Percentiles rank a stretch among this genome's conserved stretches.
These are phyloP conservation scores for Nothocercus nigrocapillus DNA, from an alignment of 2,113 vertebrate genomes.

Conservation along the genomic window DNA sequence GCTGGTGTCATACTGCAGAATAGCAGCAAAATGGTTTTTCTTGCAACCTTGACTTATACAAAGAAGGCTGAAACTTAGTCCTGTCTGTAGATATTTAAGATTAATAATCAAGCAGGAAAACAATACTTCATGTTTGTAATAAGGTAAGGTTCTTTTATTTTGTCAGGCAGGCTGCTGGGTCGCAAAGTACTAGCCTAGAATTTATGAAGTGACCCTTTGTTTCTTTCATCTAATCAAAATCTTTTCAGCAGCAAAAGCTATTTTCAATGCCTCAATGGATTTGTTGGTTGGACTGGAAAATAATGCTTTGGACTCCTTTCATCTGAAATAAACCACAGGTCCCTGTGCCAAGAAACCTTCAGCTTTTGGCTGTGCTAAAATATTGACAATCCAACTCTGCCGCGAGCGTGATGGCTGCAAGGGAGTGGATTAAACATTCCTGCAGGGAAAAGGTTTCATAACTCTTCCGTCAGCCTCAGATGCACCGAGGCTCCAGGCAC, in stretches of 20 bases:
- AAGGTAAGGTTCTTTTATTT: background rate
- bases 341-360: conserved; percentile 29
- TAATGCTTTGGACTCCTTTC: conserved; percentile 56
- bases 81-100: background rate
- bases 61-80: background rate
- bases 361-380: background rate
- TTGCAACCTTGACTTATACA: background rate
- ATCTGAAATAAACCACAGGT: conserved; percentile 45
- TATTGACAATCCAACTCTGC: background rate
- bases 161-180: background rate
- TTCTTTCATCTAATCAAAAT: conserved; percentile 14
- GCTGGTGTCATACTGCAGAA: background rate
- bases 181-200: background rate
- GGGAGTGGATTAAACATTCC: background rate
- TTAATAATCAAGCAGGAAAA: background rate
- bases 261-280: conserved; percentile 51
- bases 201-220: conserved; percentile 8
- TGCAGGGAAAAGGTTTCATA: background rate
- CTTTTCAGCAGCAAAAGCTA: conserved; percentile 31
- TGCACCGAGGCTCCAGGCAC: background rate
- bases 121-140: background rate
- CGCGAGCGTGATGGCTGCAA: fast-evolving
- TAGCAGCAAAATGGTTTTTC: background rate
- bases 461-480: background rate
- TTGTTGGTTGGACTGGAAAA: conserved; percentile 58